Base-by-base conservation (phyloP, 37 sponge, comb jelly and placozoan species). In the Diacarnus erythraeanus region DNA sequence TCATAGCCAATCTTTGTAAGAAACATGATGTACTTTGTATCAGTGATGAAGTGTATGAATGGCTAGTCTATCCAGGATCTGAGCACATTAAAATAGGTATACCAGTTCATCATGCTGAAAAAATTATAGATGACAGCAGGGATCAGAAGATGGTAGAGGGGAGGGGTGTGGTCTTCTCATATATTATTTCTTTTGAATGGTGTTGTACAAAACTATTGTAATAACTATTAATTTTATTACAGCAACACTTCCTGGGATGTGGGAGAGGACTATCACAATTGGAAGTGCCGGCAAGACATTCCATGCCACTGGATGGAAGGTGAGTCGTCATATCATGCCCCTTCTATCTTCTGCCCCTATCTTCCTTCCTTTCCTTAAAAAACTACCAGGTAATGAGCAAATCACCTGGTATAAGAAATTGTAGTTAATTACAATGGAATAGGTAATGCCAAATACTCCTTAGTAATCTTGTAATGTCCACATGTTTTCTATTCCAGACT, bases 241-340 rank as follows among this genome's bases (percentile, higher is more conserved):
- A 92, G 97, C 97, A 64, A 86, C 97, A 0, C 80, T 96, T 20
- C 93, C 97, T 41, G 99, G 93, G 0, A 98, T 98, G 99, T 96
- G 95, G 93, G 97, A 98, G 80, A 89, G 99, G 36, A 93, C 94
- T 20, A 42, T 98, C 40, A 95, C 99, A 29, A 72, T 98, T 41
- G 97, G 96, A 39, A 94, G 97, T 85, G 97, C 91, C 38, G 99
- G 99, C 12, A 98, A 98, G 87, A 94, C 97, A 58, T 98, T 98
- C 80, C 91, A 89, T 70, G 86, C 78, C 31, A 98, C 99, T 4
- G 99, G 99, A 38, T 98, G 99, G 99, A 96, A 94, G 93, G 96
- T 97, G 64, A 41, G 18, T 5, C 72, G n/a, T n/a, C n/a, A n/a
- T n/a, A n/a, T n/a, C n/a, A n/a, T n/a, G n/a, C n/a, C n/a, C n/a